Conservation (phyloP, 2,113 vertebrate species). For the Leptocoma aspasia region DNA sequence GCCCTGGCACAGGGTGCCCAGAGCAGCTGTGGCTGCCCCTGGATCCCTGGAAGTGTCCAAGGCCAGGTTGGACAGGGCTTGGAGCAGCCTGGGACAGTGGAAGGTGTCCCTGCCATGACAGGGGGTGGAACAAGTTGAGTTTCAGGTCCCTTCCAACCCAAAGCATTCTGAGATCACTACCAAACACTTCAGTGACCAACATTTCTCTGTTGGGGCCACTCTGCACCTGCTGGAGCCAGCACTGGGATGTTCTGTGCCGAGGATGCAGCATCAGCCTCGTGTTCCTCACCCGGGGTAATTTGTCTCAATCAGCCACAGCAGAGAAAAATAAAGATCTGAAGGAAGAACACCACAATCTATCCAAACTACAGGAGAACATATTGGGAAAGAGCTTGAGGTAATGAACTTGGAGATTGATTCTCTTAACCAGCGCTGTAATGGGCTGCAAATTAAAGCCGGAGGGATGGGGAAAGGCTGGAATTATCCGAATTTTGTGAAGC, state of each 20-base stretch:
- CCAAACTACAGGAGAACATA: conserved; percentile 46
- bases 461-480: background rate
- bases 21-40: background rate
- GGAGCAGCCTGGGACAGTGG: background rate
- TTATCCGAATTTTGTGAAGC: conserved; percentile 5
- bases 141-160: background rate
- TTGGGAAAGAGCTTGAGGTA: conserved; percentile 37
- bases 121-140: background rate
- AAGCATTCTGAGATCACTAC: background rate
- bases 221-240: accelerated
- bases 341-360: conserved; percentile 28
- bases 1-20: background rate
- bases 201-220: background rate
- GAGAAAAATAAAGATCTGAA: conserved; percentile 36
- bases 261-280: background rate
- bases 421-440: background rate
- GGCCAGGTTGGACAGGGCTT: background rate
- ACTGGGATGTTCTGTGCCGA: accelerated
- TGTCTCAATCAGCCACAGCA: conserved; percentile 28
- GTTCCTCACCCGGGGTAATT: background rate
- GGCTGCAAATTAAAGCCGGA: conserved; percentile 50
- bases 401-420: conserved; percentile 60
- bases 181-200: background rate
- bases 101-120: background rate
- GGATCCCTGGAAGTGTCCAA: background rate